These are phyloP conservation scores for Myrmophylax atrothorax DNA, from an alignment of 2,113 vertebrate genomes.

Conservation along the genomic window DNA sequence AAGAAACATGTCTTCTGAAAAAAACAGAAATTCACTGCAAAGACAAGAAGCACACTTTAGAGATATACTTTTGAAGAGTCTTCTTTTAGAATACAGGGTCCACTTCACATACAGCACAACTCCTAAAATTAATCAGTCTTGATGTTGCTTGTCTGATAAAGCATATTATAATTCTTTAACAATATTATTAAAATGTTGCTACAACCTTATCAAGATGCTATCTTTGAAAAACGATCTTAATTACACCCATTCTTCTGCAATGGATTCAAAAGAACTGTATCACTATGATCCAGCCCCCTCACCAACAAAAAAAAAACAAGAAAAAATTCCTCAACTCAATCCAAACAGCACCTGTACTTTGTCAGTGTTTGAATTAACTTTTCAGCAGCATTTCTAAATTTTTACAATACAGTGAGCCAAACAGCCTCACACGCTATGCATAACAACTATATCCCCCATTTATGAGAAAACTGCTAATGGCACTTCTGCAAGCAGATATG, in stretches of 20 bases:
- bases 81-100: background rate
- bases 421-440: background rate
- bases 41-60: background rate
- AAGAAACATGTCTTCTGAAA: background rate
- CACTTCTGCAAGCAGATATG: background rate
- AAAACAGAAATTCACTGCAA: background rate
- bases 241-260: background rate
- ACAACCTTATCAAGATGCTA: background rate
- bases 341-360: background rate
- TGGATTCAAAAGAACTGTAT: background rate
- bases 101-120: background rate
- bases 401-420: background rate
- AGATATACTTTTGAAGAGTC: background rate
- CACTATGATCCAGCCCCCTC: background rate
- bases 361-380: background rate
- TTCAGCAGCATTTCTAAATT: background rate
- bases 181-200: background rate
- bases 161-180: background rate
- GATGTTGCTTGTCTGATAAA: background rate
- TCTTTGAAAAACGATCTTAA: background rate
- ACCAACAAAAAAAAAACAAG: background rate
- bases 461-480: background rate
- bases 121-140: background rate
- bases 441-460: background rate
- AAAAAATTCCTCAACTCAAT: background rate